Conservation (phyloP, 2,113 vertebrate genomes). For the Bucco capensis region DNA sequence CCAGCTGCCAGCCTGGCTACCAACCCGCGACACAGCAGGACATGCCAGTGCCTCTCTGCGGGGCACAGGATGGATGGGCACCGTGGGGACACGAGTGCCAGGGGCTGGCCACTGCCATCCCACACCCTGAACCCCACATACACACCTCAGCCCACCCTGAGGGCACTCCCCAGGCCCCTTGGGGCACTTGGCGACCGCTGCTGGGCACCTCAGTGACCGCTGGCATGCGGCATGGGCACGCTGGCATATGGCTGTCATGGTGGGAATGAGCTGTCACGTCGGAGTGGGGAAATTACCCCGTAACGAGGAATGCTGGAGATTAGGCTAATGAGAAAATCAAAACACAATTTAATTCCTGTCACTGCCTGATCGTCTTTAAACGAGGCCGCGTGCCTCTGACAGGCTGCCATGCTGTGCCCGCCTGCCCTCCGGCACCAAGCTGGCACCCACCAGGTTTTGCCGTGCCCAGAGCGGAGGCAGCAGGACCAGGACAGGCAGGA, state of each 20-base stretch:
- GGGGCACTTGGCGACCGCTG: accelerated
- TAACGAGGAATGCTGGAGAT: conserved; percentile 82
- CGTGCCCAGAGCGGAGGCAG: neutral
- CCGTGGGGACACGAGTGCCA: accelerated
- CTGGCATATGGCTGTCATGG: conserved; percentile 76
- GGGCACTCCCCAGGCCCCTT: accelerated
- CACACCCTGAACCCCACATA: accelerated
- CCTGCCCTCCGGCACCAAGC: conserved; percentile 73
- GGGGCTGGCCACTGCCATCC: accelerated
- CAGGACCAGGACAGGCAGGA: neutral
- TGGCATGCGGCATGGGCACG: neutral
- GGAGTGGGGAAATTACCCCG: conserved; percentile 74
- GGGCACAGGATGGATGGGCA: neutral
- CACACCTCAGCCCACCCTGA: accelerated
- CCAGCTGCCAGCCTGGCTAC: neutral
- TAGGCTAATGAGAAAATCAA: conserved; percentile 88
- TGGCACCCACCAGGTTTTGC: neutral
- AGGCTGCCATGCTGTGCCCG: neutral
- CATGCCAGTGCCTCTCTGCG: neutral
- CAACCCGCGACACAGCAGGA: neutral
- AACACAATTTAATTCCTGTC: conserved; percentile 87
- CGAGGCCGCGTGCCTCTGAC: neutral
- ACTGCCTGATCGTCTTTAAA: conserved; percentile 70
- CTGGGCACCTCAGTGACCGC: neutral
- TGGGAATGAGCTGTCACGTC: conserved; percentile 76